A percentile compares a stretch with the other conserved stretches of the same genome.
Evolutionary conservation across 2,113 vertebrate genomes (phyloP).

Genomic region (Gadus macrocephalus): DNA sequence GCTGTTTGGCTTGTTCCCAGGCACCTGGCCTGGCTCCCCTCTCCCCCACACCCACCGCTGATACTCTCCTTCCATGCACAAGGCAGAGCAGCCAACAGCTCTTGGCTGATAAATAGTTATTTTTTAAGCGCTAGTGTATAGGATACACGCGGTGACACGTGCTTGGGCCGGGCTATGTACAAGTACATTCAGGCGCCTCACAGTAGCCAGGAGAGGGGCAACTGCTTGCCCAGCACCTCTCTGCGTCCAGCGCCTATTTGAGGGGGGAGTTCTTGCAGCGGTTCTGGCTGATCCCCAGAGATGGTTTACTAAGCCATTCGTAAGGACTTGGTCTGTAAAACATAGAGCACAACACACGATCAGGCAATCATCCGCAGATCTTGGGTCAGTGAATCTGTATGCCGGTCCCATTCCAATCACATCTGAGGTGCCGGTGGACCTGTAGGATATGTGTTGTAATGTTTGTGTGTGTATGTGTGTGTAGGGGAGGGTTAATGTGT

Average conservation of each 20-base stretch:
- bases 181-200: conserved; percentile 4
- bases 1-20: conserved; percentile 17
- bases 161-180: conserved; percentile 3
- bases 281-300: background rate
- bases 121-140: conserved; percentile 18
- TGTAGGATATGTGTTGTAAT: background rate
- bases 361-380: background rate
- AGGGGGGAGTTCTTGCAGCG: background rate
- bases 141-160: conserved; percentile 3
- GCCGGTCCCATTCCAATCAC: too few species aligned
- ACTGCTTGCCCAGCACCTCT: background rate
- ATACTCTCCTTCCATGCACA: conserved; percentile 26
- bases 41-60: background rate
- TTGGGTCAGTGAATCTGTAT: background rate
- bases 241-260: background rate
- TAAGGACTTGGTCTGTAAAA: too few species aligned
- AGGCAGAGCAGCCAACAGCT: conserved; percentile 28
- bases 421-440: too few species aligned
- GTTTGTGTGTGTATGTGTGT: background rate
- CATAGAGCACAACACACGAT: background rate
- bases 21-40: background rate
- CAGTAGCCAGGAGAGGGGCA: conserved; percentile 20
- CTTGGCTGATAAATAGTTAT: conserved; percentile 37
- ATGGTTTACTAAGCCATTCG: background rate
- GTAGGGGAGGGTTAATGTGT: background rate